Evolutionary conservation across 1,140 invertebrate species (phyloP), one percentile per base, ranked within the genome.

Genomic region (Aphelenchoides avenae): DNA sequence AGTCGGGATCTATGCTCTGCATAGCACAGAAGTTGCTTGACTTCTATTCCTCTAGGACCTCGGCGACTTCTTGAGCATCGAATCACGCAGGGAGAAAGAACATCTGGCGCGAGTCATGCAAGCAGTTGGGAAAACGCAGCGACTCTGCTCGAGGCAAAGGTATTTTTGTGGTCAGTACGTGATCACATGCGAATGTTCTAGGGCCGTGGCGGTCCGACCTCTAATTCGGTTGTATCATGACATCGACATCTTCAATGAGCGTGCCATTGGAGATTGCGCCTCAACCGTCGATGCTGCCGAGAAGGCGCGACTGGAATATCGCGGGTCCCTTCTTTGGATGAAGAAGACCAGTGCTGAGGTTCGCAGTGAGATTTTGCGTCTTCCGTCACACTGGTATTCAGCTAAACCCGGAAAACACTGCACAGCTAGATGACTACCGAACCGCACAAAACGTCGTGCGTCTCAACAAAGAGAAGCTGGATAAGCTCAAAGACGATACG

Each of bases 301-400:
- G 77, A 89, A 88, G 75, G 84, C 87, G 1, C 83, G 95, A 51
- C 94, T 89, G n/a, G 91, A 96, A 69, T 99, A 99, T 79, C 68
- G 84, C 50, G 92, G 91, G 0, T 88, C 91, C 1, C 81, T 99
- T 1, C 86, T 89, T 71, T 99, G 95, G 94, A 98, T 99, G 93
- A 98, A 98, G 80, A 89, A 94, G 62, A 85, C 90, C 2, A 96
- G 91, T 50, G 86, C 88, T 64, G 87, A 96, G 77, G 61, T 63
- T n/a, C 11, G 46, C 11, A 20, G 4, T 59, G 24, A 26, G 37
- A 2, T 36, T 36, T 13, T 53, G 22, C 46, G 22, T 47, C 37
- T 5, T 30, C 15, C 7, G 15, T 47, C 5, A 27, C 15, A 41
- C 4, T 13, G n/a, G 13, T 20, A 59, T 63, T 67, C 34, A 65